Evolutionary conservation across 1,140 invertebrate species (phyloP), one percentile per base, ranked within the genome.

Genomic region (Phymorhynchus buccinoides): DNA sequence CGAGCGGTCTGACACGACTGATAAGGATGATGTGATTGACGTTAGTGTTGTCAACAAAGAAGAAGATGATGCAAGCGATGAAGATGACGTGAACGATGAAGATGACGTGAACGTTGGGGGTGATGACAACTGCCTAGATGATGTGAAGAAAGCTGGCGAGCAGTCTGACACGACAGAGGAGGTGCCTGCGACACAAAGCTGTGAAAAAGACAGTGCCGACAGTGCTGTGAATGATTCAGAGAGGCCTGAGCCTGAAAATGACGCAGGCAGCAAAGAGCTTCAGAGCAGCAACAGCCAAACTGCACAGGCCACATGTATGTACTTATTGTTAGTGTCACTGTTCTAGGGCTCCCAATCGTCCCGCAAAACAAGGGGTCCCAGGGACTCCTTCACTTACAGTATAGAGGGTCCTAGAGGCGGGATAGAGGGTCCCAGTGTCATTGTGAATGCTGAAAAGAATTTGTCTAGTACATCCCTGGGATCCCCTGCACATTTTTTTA

Each of bases 41-140:
- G n/a, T n/a, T n/a, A n/a, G n/a, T n/a, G n/a, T n/a, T n/a, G n/a
- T n/a, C n/a, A n/a, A n/a, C 32, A 48, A 85, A 44, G 77, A 84
- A 32, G 88, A 90, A 68, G 83, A 79, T 48, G 90, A 80, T 62
- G 90, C 93, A 78, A 88, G 93, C 84, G 89, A 92, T 86, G 32
- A 56, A 78, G 48, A 86, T 52, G 73, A 56, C 32, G 77, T 18
- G n/a, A 44, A 66, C 62, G 84, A 85, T 79, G 79, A 80, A 18
- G 42, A 44, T 73, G 93, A 94, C 84, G 93, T 93, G 83, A 92
- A 87, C n/a, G 78, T 78, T 85, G 80, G 44, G 14, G 84, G 88
- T 41, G 62, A 83, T 84, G 82, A 85, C 16, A 75, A 87, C 48
- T 84, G 90, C 73, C 44, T 27, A 30, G 35, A 35, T 62, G 39